Percentiles rank a stretch among this genome's conserved stretches.
Conservation (phyloP, 92 coral and sea anemone species). For the Palythoa caribaeorum region DNA sequence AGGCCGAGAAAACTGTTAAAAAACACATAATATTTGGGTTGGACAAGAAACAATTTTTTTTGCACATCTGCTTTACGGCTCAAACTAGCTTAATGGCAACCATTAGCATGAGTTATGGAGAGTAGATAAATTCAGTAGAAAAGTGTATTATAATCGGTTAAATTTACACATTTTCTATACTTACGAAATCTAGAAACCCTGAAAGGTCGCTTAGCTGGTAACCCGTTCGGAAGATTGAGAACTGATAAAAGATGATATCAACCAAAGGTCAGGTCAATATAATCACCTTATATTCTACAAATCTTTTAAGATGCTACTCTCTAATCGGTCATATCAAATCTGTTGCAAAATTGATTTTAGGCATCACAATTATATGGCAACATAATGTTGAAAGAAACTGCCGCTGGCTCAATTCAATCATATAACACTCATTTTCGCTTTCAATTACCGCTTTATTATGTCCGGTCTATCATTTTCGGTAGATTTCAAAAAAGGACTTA, state of each 20-base stretch:
- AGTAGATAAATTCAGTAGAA: neutral
- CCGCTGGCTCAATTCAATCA: neutral
- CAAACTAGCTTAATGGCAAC: neutral
- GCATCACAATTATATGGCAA: neutral
- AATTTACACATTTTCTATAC: neutral
- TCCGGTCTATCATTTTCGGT: conserved; percentile 3
- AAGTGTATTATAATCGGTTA: neutral
- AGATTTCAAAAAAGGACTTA: neutral
- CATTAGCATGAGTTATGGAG: neutral
- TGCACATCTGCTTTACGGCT: neutral
- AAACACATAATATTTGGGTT: neutral
- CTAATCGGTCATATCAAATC: neutral
- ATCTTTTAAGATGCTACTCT: neutral
- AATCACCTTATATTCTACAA: neutral
- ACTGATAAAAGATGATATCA: neutral
- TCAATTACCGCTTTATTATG: neutral
- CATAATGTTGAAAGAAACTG: neutral
- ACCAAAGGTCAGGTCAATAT: conserved; percentile 7
- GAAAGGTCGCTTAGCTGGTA: neutral
- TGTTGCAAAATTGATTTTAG: neutral
- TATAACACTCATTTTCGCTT: neutral
- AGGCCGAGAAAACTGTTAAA: neutral
- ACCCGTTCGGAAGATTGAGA: neutral
- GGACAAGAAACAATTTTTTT: neutral
- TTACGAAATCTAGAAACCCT: neutral